phyloP scores from a whole-genome alignment of 37 sponge, comb jelly and placozoan genomes.

The Ianthella basta region DNA sequence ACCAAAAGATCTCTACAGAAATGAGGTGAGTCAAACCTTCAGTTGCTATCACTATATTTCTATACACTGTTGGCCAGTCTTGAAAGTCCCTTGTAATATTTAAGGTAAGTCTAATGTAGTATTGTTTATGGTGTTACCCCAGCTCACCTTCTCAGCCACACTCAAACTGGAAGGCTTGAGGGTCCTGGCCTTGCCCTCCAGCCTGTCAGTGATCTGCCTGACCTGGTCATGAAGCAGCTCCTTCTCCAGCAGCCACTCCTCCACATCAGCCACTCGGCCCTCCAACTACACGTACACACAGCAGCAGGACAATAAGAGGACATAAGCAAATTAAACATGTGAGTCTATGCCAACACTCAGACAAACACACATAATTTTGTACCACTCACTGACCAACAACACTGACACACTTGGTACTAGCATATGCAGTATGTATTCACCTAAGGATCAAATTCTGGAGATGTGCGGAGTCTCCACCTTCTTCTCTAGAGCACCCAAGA shows the following conservation, averaged over 20 bases:
- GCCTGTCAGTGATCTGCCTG: slow-evolving; percentile 73
- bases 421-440: slow-evolving; percentile 67
- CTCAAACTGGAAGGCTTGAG: slow-evolving; percentile 50
- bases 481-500: slow-evolving; percentile 63
- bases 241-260: slow-evolving; percentile 87
- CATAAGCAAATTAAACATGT: too few relatives aligned
- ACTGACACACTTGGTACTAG: not conserved
- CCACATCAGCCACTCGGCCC: slow-evolving; percentile 72
- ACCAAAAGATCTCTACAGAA: too few relatives aligned
- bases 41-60: too few relatives aligned
- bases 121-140: too few relatives aligned
- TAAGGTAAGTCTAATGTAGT: too few relatives aligned
- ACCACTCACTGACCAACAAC: not conserved
- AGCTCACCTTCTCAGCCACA: slow-evolving; percentile 27
- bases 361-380: not conserved
- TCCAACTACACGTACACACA: slow-evolving; percentile 28
- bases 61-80: too few relatives aligned
- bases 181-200: slow-evolving; percentile 41
- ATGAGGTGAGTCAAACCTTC: too few relatives aligned
- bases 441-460: slow-evolving; percentile 59
- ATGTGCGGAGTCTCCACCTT: slow-evolving; percentile 74
- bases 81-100: too few relatives aligned
- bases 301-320: not conserved
- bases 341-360: not conserved
- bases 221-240: slow-evolving; percentile 94